Base-by-base conservation (phyloP, 2,888 invertebrate species). In the Hydraecia micacea region DNA sequence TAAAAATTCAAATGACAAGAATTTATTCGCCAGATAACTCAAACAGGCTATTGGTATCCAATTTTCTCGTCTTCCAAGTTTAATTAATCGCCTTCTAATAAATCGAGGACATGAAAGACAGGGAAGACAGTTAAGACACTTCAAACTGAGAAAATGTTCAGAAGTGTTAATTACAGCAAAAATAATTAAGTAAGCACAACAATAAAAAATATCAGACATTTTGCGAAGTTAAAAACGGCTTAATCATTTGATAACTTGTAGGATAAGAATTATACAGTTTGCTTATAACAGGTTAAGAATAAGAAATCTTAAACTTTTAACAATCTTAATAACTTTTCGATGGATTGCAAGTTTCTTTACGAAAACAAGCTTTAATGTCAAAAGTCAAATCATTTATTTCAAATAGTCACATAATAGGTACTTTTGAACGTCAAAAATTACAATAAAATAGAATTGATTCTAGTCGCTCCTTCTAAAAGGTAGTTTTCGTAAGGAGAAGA, bases 161-260 rank as follows among this genome's bases (percentile, higher is more conserved):
- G 73, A 60, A 75, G 11, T 58, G 49, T 75, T 74, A n/a, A 9
- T 39, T 49, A 58, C 65, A 75, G 11, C 39, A 32, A 66, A 58
- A 32, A 66, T 81, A 73, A 74, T 79, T 60, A 46, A 46, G 42
- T n/a, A n/a, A n/a, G 9, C 0, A 75, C 79, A 79, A 75, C 52
- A 67, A 79, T 74, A 46, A 55, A 55, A 55, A 25, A 55, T n/a
- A 55, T n/a, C 25, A 36, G 66, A 81, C 58, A 42, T 79, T 81
- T 81, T 13, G 11, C 13, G 7, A 49, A 39, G 46, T 68, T 63
- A 55, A 60, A 83, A 83, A 76, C 58, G 32, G 36, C 25, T 60
- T n/a, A 72, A 68, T 79, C 49, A 67, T 79, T 84, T 81, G 39
- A 58, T 32, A 71, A 84, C 8, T 49, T 69, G 55, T 39, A 68